phyloP scores from a whole-genome alignment of 2,888 invertebrate species.

The Ornithoptera alexandrae region DNA sequence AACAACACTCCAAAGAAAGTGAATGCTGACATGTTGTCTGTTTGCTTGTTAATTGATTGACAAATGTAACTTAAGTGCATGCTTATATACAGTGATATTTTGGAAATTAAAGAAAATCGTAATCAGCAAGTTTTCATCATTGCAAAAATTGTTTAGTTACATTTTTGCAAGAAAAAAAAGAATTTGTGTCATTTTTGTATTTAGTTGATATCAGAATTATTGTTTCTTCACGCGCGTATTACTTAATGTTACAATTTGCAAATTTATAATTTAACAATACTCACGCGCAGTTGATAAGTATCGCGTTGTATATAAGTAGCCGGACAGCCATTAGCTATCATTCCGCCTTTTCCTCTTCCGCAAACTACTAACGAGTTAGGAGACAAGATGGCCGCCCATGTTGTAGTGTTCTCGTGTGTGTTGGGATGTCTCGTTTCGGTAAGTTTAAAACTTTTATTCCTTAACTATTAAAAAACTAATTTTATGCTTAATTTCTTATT shows the following conservation, averaged over 20 bases:
- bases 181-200: neutral
- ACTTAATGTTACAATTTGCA: too few species aligned
- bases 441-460: neutral
- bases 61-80: neutral
- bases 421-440: neutral
- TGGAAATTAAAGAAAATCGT: neutral
- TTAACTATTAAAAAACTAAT: neutral
- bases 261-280: too few species aligned
- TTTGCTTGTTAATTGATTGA: slow-evolving; percentile 2
- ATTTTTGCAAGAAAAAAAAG: neutral
- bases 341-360: neutral
- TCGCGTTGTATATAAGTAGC: too few species aligned
- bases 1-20: neutral
- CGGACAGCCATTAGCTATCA: too few species aligned
- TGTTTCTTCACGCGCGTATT: neutral
- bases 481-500: neutral
- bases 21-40: slow-evolving; percentile 1
- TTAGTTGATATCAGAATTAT: neutral
- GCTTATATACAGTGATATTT: neutral
- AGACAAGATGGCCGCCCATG: neutral
- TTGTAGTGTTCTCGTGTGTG: neutral
- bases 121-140: too few species aligned
- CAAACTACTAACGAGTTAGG: neutral
- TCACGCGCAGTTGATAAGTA: too few species aligned
- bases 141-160: neutral